A percentile compares a stretch with the other conserved stretches of the same genome.
Conservation (phyloP, 2,888 invertebrate species). For the Nebria salina region DNA sequence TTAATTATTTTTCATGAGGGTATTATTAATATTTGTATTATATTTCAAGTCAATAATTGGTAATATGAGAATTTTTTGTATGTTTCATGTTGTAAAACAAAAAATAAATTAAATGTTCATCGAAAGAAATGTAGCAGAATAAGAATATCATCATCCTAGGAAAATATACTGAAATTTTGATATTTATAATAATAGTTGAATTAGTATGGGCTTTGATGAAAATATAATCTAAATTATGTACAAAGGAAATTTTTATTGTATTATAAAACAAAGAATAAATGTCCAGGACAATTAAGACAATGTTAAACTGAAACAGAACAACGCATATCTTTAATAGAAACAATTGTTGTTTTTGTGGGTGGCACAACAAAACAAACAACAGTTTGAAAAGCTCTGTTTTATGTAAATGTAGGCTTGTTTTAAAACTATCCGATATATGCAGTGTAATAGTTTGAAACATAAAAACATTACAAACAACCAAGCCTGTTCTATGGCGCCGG, state of each 20-base stretch:
- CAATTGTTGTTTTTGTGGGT: constrained; percentile 8
- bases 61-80: constrained; percentile 4
- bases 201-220: no score
- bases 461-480: constrained; percentile 29
- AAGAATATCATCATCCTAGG: no score
- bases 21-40: constrained; percentile 11
- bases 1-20: not conserved
- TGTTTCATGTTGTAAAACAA: not conserved
- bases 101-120: not conserved
- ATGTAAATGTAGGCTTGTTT: constrained; percentile 40
- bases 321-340: not conserved
- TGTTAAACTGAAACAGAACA: not conserved
- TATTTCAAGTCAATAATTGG: not conserved
- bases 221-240: no score
- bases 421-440: constrained; percentile 42
- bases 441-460: constrained; percentile 42
- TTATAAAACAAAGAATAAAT: not conserved
- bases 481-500: constrained; percentile 18
- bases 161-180: no score
- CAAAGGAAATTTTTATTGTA: not conserved
- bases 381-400: constrained; percentile 39
- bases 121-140: no score
- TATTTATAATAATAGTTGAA: no score
- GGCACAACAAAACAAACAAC: constrained; percentile 23
- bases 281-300: constrained; percentile 3